Base-by-base conservation (phyloP, 1,140 invertebrate genomes). In the Laodelphax striatellus region DNA sequence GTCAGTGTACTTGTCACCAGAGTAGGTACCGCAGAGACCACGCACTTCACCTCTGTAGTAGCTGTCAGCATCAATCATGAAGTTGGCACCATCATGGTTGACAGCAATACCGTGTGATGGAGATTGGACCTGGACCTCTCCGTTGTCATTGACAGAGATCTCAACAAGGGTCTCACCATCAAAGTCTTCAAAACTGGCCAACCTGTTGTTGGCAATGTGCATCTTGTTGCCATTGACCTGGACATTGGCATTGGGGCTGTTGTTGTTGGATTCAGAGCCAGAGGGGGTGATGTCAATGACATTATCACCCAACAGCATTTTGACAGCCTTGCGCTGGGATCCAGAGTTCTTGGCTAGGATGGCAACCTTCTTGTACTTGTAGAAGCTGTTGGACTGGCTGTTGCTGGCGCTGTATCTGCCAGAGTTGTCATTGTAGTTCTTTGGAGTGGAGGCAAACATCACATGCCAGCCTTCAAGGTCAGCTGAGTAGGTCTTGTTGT, bases 1-100 rank as follows among this genome's bases (percentile, higher is more conserved):
- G 62, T 86, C 84, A 60, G 80, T 76, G 28, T 70, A 63, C 5
- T 69, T 58, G 16, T 82, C 75, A 5, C 77, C 76, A 63, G 77
- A 79, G 73, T 78, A 82, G 34, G 75, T 76, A 9, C 85, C 86
- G 66, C 84, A 87, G 21, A 87, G 74, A 63, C 85, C 85, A 41
- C 77, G 75, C 24, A 81, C 70, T 10, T 70, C 67, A 59, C 77
- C 74, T 10, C 77, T 71, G 65, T 81, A 78, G 38, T 72, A 63
- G 6, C 71, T 68, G 13, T 67, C 67, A 28, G 68, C 63, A 21
- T 72, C 44, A 22, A 83, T 54, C 28, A 75, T 75, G 16, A 79
- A 65, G 55, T 76, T 74, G 50, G 73, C 54, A 22, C 81, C 80
- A 64, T 83, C 79, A 66, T 76, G 82, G 61, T 77, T 69, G 6